Base-by-base conservation (phyloP, 2,113 vertebrate genomes). In the Phodopus roborovskii region DNA sequence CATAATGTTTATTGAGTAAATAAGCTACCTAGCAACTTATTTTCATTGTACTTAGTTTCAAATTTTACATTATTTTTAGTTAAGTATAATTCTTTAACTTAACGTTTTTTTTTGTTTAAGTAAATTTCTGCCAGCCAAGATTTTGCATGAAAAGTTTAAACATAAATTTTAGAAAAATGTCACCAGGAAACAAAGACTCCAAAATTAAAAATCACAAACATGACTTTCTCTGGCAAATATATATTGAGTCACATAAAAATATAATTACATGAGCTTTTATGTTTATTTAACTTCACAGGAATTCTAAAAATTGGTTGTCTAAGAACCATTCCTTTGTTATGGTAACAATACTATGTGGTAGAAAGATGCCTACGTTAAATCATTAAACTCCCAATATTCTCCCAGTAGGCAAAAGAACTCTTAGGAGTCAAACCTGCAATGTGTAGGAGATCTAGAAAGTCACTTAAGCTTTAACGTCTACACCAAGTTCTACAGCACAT, bases 221-320 rank as follows among this genome's bases (percentile, higher is more conserved):
- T 88, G 73, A 28, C 75, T 94, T 92, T 81, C 30, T 96, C 30
- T 71, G 92, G 68, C 64, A 95, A 82, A 89, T 60, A 90, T 68
- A 82, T 36, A 94, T 19, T 48, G 19, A 92, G 30, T 96, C 81
- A 97, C 77, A 96, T 96, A 97, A 96, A 95, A 94, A 96, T 96
- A 96, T 96, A 96, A 95, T 94, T 83, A 88, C 75, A 93, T 91
- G 92, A 93, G 87, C 66, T 92, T 95, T 95, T 85, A 94, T 90
- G 77, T 97, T 97, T 98, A 97, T 97, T 98, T 82, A 95, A 48
- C 91, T 88, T 96, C 94, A 98, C 91, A 93, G 74, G 97, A 97
- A 90, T 82, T 92, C 93, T 97, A 94, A 94, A 98, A 97, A 97
- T 68, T 56, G 58, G 71, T 94, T 95, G 85, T 16, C 83, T 97